Conservation (phyloP, 2,797 vertebrate species). For the Parambassis ranga region DNA sequence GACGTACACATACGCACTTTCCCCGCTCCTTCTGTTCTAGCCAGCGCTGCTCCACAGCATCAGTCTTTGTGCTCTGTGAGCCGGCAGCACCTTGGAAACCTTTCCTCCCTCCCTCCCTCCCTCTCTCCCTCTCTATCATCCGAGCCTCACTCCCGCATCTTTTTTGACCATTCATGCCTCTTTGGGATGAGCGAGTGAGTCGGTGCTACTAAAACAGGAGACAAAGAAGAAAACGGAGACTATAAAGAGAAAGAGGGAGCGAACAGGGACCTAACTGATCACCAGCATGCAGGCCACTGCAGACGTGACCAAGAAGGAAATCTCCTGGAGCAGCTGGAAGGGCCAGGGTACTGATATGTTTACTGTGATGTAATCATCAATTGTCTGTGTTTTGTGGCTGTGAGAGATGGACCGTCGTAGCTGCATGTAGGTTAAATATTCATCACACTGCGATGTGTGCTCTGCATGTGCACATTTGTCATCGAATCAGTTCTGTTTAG, state of each 20-base stretch:
- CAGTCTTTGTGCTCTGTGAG: constrained; percentile 82
- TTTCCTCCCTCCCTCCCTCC: constrained; percentile 62
- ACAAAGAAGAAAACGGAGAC: constrained; percentile 68
- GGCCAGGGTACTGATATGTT: constrained; percentile 90
- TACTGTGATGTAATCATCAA: constrained; percentile 41
- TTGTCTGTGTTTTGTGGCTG: constrained; percentile 45
- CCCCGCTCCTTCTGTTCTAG: constrained; percentile 41
- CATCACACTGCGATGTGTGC: background rate
- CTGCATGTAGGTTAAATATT: constrained; percentile 41
- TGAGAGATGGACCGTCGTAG: constrained; percentile 11
- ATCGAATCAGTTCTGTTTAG: constrained; percentile 14
- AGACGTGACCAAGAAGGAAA: constrained; percentile 93
- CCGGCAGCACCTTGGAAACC: constrained; percentile 78
- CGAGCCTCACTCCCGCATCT: constrained; percentile 61
- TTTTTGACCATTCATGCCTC: constrained; percentile 80
- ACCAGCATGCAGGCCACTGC: constrained; percentile 93
- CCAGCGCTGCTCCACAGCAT: constrained; percentile 79
- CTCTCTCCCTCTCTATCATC: constrained; percentile 59
- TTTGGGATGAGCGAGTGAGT: constrained; percentile 82
- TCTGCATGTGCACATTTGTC: constrained; percentile 29
- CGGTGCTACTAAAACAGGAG: constrained; percentile 61
- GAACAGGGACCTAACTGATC: constrained; percentile 61
- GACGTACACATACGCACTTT: constrained; percentile 47
- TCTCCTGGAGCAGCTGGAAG: constrained; percentile 97
- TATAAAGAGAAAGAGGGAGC: constrained; percentile 49